Percentiles rank a stretch among this genome's conserved stretches.
phyloP scores from a whole-genome alignment of 2,888 invertebrate genomes.

The Apamea epomidion region DNA sequence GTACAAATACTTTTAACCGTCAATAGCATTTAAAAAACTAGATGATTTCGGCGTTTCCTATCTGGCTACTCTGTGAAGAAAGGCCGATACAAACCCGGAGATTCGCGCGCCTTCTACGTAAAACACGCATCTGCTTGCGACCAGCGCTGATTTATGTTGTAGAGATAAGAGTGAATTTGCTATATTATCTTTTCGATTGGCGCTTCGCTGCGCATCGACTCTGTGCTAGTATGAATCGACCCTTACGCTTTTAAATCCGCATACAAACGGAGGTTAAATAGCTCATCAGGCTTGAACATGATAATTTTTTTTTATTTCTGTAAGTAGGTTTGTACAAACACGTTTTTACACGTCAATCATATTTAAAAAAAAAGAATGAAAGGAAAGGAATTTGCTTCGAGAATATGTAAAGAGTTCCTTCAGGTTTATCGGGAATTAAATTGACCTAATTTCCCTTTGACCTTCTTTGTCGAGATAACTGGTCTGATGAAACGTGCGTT shows the following conservation, averaged over 20 bases:
- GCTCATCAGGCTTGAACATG: slow-evolving; percentile 62
- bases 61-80: no score
- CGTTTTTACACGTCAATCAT: neutral
- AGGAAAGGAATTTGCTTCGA: neutral
- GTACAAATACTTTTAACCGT: no score
- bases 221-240: neutral
- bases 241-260: slow-evolving; percentile 53
- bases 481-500: slow-evolving; percentile 55
- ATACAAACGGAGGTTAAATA: slow-evolving; percentile 63
- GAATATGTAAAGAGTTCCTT: slow-evolving; percentile 66
- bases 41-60: no score
- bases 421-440: slow-evolving; percentile 68
- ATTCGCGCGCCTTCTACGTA: neutral
- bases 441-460: slow-evolving; percentile 71
- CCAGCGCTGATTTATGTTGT: neutral
- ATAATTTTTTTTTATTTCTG: neutral
- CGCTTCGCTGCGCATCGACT: neutral
- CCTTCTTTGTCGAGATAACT: slow-evolving; percentile 63
- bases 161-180: neutral
- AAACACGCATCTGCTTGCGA: neutral
- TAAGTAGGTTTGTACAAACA: neutral
- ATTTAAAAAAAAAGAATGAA: neutral
- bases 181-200: neutral
- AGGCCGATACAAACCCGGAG: no score
- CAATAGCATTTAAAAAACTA: no score